Percentiles rank a stretch among this genome's conserved stretches.
phyloP scores from a whole-genome alignment of 2,113 vertebrate genomes.

The Scolopax mira region DNA sequence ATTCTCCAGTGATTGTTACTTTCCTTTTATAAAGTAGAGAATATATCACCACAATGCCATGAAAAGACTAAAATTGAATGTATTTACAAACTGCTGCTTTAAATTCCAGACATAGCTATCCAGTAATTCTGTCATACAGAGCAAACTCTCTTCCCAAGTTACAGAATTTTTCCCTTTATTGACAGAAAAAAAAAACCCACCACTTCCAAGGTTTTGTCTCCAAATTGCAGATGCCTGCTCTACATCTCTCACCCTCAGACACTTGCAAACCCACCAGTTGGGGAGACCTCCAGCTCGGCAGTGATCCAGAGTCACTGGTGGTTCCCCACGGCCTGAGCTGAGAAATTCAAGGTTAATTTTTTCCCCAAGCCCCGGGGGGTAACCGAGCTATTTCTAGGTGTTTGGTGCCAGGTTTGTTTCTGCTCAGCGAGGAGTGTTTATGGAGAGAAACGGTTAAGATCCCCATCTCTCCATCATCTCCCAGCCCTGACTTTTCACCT shows the following conservation, averaged over 20 bases:
- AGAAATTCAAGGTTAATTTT: neutral
- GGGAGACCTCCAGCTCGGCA: neutral
- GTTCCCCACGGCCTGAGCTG: neutral
- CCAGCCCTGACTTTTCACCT: constrained; percentile 33
- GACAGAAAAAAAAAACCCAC: neutral
- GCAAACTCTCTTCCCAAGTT: neutral
- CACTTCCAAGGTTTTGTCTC: neutral
- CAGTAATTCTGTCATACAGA: constrained; percentile 5
- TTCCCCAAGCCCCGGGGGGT: neutral
- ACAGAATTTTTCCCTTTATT: neutral
- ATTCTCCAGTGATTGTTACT: constrained; percentile 12
- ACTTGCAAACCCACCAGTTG: neutral
- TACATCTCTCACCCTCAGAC: neutral
- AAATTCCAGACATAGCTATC: constrained; percentile 7
- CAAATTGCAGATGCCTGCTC: neutral
- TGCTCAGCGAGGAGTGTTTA: neutral
- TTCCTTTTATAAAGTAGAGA: constrained; percentile 8
- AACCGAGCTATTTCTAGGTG: neutral
- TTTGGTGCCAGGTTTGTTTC: neutral
- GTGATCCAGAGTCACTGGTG: neutral
- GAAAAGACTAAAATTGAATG: constrained; percentile 1
- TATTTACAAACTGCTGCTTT: constrained; percentile 19
- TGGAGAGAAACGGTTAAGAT: neutral
- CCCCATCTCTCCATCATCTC: neutral
- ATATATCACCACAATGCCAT: neutral